Evolutionary conservation across 2,797 vertebrate species (phyloP), one percentile per base, ranked within the genome.

Genomic region (Erpetoichthys calabaricus): DNA sequence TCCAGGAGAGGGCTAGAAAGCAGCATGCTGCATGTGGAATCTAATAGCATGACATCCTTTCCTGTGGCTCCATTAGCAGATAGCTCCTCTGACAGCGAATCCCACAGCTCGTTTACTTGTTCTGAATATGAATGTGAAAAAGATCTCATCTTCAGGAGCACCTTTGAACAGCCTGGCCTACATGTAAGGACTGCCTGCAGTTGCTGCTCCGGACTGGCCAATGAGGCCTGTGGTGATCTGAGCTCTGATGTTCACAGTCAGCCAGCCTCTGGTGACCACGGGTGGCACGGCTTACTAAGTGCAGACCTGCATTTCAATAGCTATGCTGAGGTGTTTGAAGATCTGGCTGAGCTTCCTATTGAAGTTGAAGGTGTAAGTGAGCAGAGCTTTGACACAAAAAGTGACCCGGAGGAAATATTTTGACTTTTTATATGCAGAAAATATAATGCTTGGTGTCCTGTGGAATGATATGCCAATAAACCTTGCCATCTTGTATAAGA

Each of bases 321-420:
- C 55, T 86, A 80, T 59, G 63, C 65, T 43, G 67, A 75, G 0
- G 75, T 86, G 6, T 87, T 83, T 74, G 74, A 83, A 55, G 80
- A 85, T 59, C 75, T 86, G 49, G 79, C 81, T 45, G 5, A 47
- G 56, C 60, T 87, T 43, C 70, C 77, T 3, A 55, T 42, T 47
- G 63, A 68, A 50, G 47, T 56, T 53, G 60, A 49, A 45, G 44
- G 44, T 3, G 61, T 65, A 42, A 42, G 45, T 44, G 45, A 50
- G 56, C 44, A 8, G 42, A 25, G 5, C 57, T 64, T 45, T 63
- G 76, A 75, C 45, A 43, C 67, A 59, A 73, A 74, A 56, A 79
- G 73, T 61, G 80, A 83, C 60, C 67, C 60, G 45, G 84, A 84
- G 52, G 80, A 81, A 72, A 79, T 82, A 3, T 78, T 87, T 65